Evolutionary conservation across 2,888 invertebrate genomes (phyloP), one percentile per base, ranked within the genome.

Genomic region (Holacanthella duospinosa): DNA sequence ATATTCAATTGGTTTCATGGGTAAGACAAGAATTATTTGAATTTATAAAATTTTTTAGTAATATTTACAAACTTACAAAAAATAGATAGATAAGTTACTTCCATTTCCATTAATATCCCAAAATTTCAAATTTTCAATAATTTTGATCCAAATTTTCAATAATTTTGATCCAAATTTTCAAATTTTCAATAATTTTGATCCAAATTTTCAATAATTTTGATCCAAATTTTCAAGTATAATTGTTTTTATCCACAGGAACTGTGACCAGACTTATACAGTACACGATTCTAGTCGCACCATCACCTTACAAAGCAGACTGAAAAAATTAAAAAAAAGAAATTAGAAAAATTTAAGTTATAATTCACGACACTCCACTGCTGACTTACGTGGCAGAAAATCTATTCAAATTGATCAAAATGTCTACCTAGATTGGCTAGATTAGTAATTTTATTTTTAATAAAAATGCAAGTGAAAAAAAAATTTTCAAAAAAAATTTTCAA

Each of bases 221-320:
- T 6, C 53, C 16, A 26, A 60, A 28, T 24, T n/a, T 62, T 3
- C 16, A 44, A 2, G 24, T 25, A n/a, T 29, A 48, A 43, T 26
- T n/a, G 25, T 6, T 61, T 36, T 59, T 59, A 21, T n/a, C 56
- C 61, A 21, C 48, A 66, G 66, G 25, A 3, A 44, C 24, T 1
- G 3, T 66, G 9, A 66, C 66, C 1, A 57, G 19, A 24, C 19
- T n/a, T 4, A 59, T 66, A 55, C 66, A 66, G 58, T 19, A 25
- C 1, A 1, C 59, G 0, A 64, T 62, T 6, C 43, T 62, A 16
- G 62, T 60, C 1, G 66, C 64, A 1, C 66, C 66, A 12, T 66
- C 66, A 3, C 64, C 66, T 2, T 66, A 64, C 56, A 64, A 64
- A 54, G 55, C 54, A 29, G 66, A 66, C 48, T 64, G 54, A 64